Percentiles rank a stretch among this genome's conserved stretches.
Conservation (phyloP, 2,888 invertebrate species). For the Leucozona laternaria region DNA sequence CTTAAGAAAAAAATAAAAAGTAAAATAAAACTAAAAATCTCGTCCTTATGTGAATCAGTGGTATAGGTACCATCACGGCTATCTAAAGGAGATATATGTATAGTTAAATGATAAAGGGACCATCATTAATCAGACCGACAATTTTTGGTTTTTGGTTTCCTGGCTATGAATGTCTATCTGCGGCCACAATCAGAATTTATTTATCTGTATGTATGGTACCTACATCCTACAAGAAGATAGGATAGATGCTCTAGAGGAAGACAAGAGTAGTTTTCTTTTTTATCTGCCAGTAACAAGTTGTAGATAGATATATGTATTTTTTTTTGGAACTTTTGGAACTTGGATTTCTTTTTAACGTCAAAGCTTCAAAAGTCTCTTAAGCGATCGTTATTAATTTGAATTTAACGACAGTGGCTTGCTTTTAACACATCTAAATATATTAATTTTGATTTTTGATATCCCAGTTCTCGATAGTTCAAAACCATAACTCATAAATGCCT, state of each 20-base stretch:
- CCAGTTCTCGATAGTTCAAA: too few species aligned
- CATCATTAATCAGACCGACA: constrained; percentile 74
- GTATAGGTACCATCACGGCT: constrained; percentile 45
- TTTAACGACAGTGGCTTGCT: too few species aligned
- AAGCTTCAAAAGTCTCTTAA: too few species aligned
- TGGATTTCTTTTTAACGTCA: not conserved
- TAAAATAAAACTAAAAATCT: constrained; percentile 7
- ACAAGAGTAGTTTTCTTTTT: constrained; percentile 15
- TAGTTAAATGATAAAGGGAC: constrained; percentile 69
- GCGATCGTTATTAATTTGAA: too few species aligned
- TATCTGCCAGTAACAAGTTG: not conserved
- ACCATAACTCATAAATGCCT: too few species aligned
- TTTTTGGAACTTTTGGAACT: not conserved
- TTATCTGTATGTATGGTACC: not conserved
- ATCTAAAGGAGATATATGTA: constrained; percentile 61
- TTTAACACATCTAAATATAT: too few species aligned
- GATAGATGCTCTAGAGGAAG: constrained; percentile 31
- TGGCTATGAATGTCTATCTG: constrained; percentile 55
- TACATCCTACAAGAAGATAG: not conserved
- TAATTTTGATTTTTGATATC: too few species aligned
- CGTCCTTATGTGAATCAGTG: constrained; percentile 55
- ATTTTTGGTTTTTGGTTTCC: constrained; percentile 69
- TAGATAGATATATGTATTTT: too few species aligned
- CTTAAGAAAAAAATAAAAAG: not conserved
- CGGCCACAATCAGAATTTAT: constrained; percentile 50